phyloP scores from a whole-genome alignment of 2,888 invertebrate genomes.

The Mechanitis messenoides region DNA sequence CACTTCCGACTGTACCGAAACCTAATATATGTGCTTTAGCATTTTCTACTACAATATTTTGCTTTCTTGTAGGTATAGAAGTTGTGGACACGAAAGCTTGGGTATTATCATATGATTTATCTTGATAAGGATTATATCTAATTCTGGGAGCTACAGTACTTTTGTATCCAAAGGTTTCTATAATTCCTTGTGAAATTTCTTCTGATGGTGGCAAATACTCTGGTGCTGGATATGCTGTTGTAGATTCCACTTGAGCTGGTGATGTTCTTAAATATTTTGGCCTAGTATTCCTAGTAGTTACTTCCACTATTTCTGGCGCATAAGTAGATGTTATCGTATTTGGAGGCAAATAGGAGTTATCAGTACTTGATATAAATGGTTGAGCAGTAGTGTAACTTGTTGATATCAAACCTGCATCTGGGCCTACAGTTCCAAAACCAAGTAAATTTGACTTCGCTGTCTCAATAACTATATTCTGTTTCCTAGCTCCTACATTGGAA shows the following conservation, averaged over 20 bases:
- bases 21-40: conserved; percentile 65
- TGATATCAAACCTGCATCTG: conserved; percentile 56
- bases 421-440: conserved; percentile 55
- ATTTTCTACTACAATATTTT: conserved; percentile 63
- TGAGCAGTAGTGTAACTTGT: conserved; percentile 37
- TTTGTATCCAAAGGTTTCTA: conserved; percentile 48
- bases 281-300: conserved; percentile 33
- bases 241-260: conserved; percentile 43
- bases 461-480: conserved; percentile 60
- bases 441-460: conserved; percentile 58
- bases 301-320: conserved; percentile 36
- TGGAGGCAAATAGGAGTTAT: conserved; percentile 31
- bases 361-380: conserved; percentile 46
- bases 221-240: conserved; percentile 43
- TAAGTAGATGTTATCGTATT: conserved; percentile 39
- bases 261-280: conserved; percentile 33
- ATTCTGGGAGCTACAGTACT: conserved; percentile 41
- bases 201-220: conserved; percentile 47
- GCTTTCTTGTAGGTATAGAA: conserved; percentile 49
- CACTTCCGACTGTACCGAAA: conserved; percentile 65
- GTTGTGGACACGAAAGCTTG: conserved; percentile 34
- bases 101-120: conserved; percentile 37
- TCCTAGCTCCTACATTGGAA: conserved; percentile 31
- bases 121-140: conserved; percentile 54
- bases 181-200: conserved; percentile 39